Evolutionary conservation across 1,140 invertebrate genomes (phyloP).

Genomic region (Aphelinus certus): DNA sequence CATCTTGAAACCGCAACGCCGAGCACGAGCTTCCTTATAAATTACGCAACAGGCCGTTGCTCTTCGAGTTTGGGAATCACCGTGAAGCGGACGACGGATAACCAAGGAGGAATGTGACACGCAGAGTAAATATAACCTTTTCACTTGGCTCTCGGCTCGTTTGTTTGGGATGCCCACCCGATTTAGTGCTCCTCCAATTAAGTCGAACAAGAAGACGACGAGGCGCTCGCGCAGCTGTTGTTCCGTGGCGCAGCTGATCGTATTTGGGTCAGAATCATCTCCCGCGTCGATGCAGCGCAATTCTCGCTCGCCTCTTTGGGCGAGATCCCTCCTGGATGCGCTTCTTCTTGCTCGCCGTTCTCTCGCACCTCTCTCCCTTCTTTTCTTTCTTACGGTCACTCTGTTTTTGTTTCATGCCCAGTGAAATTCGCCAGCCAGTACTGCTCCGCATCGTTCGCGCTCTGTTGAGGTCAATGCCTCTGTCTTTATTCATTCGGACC

Average conservation of each 20-base stretch:
- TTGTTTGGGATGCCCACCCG: slow-evolving; percentile 16
- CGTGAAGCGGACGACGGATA: not conserved
- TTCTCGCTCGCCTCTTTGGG: slow-evolving; percentile 14
- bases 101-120: not conserved
- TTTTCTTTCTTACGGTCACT: slow-evolving; percentile 43
- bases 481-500: slow-evolving; percentile 16
- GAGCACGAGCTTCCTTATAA: not conserved
- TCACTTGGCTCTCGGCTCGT: not conserved
- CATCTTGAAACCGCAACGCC: too few species aligned
- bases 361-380: slow-evolving; percentile 15
- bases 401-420: slow-evolving; percentile 53
- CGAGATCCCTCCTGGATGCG: not conserved
- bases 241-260: slow-evolving; percentile 37
- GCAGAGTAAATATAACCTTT: slow-evolving; percentile 23
- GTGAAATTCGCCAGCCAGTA: slow-evolving; percentile 36
- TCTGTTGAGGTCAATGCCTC: slow-evolving; percentile 31
- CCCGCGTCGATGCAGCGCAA: slow-evolving; percentile 56
- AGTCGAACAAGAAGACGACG: slow-evolving; percentile 31
- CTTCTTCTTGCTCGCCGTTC: slow-evolving; percentile 21
- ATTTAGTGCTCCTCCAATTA: slow-evolving; percentile 40
- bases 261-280: slow-evolving; percentile 62
- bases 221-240: slow-evolving; percentile 5
- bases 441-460: not conserved
- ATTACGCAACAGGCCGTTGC: slow-evolving; percentile 10
- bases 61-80: slow-evolving; percentile 2